Evolutionary conservation across 2,113 vertebrate species (phyloP), one percentile per base, ranked within the genome.

Genomic region (Halichoeres trimaculatus): DNA sequence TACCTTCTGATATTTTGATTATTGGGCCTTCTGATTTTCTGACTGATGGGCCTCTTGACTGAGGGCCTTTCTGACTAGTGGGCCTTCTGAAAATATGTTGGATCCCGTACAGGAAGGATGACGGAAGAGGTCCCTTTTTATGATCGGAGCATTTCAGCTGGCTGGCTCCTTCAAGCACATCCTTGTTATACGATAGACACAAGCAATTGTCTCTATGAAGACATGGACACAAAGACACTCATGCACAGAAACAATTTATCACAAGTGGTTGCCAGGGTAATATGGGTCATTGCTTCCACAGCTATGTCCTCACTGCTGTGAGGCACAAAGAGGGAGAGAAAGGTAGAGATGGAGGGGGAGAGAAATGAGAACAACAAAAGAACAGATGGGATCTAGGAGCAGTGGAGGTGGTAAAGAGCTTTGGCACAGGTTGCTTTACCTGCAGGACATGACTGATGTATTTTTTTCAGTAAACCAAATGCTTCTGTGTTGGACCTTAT

Each of bases 281-380:
- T 85, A 70, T 84, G 80, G 81, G 81, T 90, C 86, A 85, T 13
- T 66, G 68, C 62, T 62, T 55, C 50, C 68, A 72, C 51, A 56
- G 82, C 65, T 55, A 51, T 56, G 62, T 54, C 67, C 58, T 76
- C 59, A 73, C 66, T 76, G 62, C 12, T 55, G 38, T 77, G 52
- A 72, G 70, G 52, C 19, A 1, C 34, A 51, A 24, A 8, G 12
- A 47, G 16, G 35, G 40, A 58, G 40, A 52, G 14, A 30, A 19
- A 30, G 38, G 38, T 13, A 43, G 16, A 20, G 19, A 36, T 38
- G 62, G 10, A 48, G 26, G 12, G 7, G 30, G 36, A 61, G 36
- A 61, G 34, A 78, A 64, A 72, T 58, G 43, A 53, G 38, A 57
- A 63, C 12, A 72, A 73, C 43, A 70, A 62, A 66, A 69, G 74